phyloP scores from a whole-genome alignment of 2,888 invertebrate species.

The Apotomis turbidana region DNA sequence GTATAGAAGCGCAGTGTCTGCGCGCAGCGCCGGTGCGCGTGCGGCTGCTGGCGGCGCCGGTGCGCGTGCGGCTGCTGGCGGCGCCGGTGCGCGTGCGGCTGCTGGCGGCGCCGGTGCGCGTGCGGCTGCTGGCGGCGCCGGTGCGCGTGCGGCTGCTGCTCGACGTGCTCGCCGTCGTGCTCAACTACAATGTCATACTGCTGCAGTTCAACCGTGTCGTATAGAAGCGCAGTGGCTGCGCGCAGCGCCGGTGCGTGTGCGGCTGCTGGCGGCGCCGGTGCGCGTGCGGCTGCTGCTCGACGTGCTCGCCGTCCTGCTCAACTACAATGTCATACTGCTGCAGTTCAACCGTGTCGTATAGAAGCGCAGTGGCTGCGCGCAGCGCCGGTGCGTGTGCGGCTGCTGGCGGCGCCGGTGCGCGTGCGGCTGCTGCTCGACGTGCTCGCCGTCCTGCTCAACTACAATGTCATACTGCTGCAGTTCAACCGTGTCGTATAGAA shows the following conservation, averaged over 20 bases:
- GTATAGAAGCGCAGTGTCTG: not conserved
- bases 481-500: constrained; percentile 18
- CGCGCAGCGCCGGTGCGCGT: too few relatives aligned
- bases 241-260: constrained; percentile 15
- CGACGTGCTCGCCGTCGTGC: not conserved
- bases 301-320: not conserved
- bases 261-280: not conserved
- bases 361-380: not conserved
- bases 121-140: not conserved
- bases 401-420: not conserved
- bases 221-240: not conserved
- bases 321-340: constrained; percentile 7
- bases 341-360: constrained; percentile 16
- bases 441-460: not conserved
- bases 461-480: constrained; percentile 7
- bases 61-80: too few relatives aligned
- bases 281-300: not conserved
- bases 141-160: constrained; percentile 5
- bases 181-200: not conserved
- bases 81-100: not conserved
- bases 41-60: too few relatives aligned
- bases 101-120: constrained; percentile 16
- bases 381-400: constrained; percentile 7
- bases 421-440: not conserved
- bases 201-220: constrained; percentile 23